Evolutionary conservation across 1,140 invertebrate species (phyloP), one percentile per base, ranked within the genome.

Genomic region (Bombus waltoni): DNA sequence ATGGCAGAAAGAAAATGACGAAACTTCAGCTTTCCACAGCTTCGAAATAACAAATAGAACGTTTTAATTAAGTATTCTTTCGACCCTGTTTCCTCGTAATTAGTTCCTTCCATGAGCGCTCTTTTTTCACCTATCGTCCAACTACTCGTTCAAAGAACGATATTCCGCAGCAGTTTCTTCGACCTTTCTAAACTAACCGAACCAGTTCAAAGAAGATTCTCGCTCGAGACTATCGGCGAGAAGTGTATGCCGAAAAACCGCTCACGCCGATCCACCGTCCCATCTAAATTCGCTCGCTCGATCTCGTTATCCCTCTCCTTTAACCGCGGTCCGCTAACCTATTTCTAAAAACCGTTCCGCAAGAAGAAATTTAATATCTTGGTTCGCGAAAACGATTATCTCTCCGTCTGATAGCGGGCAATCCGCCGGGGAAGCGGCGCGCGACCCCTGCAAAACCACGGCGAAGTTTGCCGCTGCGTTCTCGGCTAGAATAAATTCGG

Each of bases 351-450:
- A 82, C 18, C 38, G 22, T 28, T 28, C 22, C 28, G 10, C 0
- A 1, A n/a, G 1, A 84, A 84, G 82, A 78, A 84, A 70, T 40
- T 70, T 79, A 84, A 84, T 84, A 84, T 84, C 66, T 32, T 9
- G 10, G 35, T 62, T 6, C 22, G 66, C 40, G 66, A 25, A 35
- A 38, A 71, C 74, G 82, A 68, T 84, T 71, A 84, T 79, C 82
- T 22, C 59, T 28, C 10, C 35, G 38, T 8, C 22, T 13, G 75
- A 59, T 70, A 71, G 4, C 6, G 42, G 18, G 8, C 5, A n/a
- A 2, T 1, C n/a, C 8, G 62, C 44, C 0, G 38, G 25, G 32
- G 42, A 35, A 5, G 6, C 3, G n/a, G 11, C 28, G 62, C 28
- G 10, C 3, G 3, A 28, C 2, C 3, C 3, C 5, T 8, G n/a